Evolutionary conservation across 2,888 invertebrate genomes (phyloP), one percentile per base, ranked within the genome.

Genomic region (Dioctria rufipes): DNA sequence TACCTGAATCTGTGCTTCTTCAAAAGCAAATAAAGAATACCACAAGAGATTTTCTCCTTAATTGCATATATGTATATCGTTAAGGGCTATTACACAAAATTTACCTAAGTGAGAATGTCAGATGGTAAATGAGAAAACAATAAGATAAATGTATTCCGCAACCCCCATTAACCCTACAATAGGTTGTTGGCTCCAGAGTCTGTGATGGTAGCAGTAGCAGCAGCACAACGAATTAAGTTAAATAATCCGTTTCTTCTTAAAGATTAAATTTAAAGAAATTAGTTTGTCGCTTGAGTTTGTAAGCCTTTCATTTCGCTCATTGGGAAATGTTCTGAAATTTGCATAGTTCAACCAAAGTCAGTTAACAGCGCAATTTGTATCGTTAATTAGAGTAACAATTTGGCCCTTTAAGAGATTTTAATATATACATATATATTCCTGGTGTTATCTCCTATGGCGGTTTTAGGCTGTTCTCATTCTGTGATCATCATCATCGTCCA

Each of bases 91-190:
- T 66, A 66, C 66, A 66, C n/a, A n/a, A n/a, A 66, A 66, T 66
- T 66, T 66, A 66, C 66, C 66, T 66, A 42, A 63, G 63, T 63
- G 3, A 37, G 42, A 66, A n/a, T 43, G 43, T 37, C 66, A n/a
- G n/a, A n/a, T n/a, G 37, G 66, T 37, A 66, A 66, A 66, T 66
- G 66, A 66, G 66, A 43, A 66, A 43, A 66, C 66, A 42, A 43
- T 11, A 66, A 66, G 66, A 66, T 43, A 66, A 66, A 66, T 66
- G 66, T 66, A 43, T 66, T 66, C 46, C 46, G 43, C 46, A 66
- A 66, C 66, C 66, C 43, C 66, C 66, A 66, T 66, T 66, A 66
- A 66, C 66, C 66, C 66, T 66, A 42, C 66, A 66, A 66, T 66
- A 42, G 13, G 66, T 54, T 54, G 6, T 11, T 11, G 6, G 5